Evolutionary conservation across 1,140 invertebrate genomes (phyloP), one percentile per base, ranked within the genome.

Genomic region (Chlorops oryzae): DNA sequence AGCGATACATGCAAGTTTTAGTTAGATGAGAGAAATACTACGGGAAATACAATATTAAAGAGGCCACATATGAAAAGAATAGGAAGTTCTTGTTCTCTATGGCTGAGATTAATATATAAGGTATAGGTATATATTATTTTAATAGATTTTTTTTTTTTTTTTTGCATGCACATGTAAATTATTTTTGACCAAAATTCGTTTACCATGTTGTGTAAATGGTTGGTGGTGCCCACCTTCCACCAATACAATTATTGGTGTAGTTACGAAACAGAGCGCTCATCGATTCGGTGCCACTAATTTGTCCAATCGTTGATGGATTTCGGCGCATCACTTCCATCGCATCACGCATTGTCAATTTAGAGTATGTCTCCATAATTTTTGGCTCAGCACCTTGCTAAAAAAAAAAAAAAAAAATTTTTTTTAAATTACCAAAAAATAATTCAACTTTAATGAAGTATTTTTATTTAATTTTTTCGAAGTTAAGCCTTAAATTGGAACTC

Each of bases 341-440:
- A 72, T 97, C 93, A 61, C 85, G 84, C 84, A 95, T 91, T 22
- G 90, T 91, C 39, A 96, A 75, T 67, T 93, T 92, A 5, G 90
- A 92, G 74, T 91, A 94, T 0, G 92, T 96, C 71, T 96, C 90
- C 54, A 96, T 77, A 58, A 97, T 95, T 73, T 96, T 96, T 43
- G 92, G 90, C 67, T 95, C 91, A 28, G 87, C 85, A 15, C 90
- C 90, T 74, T 83, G 63, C 46, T 23, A 41, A 32, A 20, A 39
- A 39, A 39, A 39, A 7, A 39, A 39, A 20, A 39, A 39, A 17
- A 13, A 7, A 32, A 32, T 9, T 32, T 32, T 9, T 32, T 32
- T 32, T 32, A 32, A 32, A 32, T 32, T 32, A 32, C 27, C 7
- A 7, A 32, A 32, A 32, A 32, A 32, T 32, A n/a, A 9, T 9